Percentiles rank a stretch among this genome's conserved stretches.
Evolutionary conservation across 2,797 vertebrate genomes (phyloP).

Genomic region (Oceanodroma leucorhoa): DNA sequence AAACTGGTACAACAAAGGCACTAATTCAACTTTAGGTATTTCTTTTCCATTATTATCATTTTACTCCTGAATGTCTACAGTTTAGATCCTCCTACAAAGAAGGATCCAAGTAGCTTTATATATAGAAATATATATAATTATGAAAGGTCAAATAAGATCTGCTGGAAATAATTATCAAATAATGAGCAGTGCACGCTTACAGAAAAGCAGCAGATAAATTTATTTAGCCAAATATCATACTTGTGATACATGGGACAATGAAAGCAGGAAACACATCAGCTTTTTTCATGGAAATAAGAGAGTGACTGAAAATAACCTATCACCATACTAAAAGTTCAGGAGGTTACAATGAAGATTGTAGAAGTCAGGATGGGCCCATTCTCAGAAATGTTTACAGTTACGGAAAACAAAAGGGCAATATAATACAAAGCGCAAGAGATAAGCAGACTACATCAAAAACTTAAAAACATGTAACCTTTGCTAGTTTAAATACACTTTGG

Average conservation of each 20-base stretch:
- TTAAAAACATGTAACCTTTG: background rate
- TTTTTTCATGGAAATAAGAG: background rate
- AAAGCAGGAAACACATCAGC: background rate
- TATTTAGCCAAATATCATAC: background rate
- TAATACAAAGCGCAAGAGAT: background rate
- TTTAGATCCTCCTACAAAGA: background rate
- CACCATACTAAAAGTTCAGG: background rate
- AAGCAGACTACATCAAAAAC: background rate
- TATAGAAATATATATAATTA: background rate
- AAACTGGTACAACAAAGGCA: background rate
- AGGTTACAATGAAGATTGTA: background rate
- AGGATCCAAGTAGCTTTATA: background rate
- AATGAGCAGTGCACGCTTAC: background rate
- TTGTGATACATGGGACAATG: background rate
- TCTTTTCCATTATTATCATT: background rate
- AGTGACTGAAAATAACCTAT: background rate
- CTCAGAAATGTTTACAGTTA: background rate
- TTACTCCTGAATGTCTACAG: background rate
- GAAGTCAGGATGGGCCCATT: background rate
- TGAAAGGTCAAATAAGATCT: background rate
- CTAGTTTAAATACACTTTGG: background rate
- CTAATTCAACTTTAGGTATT: background rate
- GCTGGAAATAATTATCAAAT: background rate
- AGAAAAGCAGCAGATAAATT: background rate
- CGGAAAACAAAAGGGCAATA: background rate